Evolutionary conservation across 1,140 invertebrate genomes (phyloP).

Genomic region (Periplaneta americana): DNA sequence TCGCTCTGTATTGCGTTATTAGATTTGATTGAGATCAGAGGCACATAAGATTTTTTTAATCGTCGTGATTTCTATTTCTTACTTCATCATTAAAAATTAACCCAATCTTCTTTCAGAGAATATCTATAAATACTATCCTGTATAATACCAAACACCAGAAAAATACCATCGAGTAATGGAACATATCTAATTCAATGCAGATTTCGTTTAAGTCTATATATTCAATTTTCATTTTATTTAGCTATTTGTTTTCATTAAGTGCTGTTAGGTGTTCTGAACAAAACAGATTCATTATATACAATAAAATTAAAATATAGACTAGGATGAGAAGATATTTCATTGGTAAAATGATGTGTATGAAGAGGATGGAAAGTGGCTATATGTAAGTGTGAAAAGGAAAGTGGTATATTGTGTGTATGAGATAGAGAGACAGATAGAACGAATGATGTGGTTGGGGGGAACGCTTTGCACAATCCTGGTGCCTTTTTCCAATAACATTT

Average conservation of each 20-base stretch:
- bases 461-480: slow-evolving; percentile 14
- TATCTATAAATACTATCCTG: no score
- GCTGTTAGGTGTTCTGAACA: not conserved
- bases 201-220: no score
- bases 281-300: not conserved
- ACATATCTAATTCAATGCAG: no score
- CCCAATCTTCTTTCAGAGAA: no score
- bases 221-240: not conserved
- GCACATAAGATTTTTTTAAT: no score
- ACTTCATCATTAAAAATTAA: no score
- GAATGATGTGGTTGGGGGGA: not conserved
- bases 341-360: not conserved
- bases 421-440: not conserved
- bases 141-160: no score
- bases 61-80: no score
- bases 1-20: no score
- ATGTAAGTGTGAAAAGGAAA: slow-evolving; percentile 2
- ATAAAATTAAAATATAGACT: not conserved
- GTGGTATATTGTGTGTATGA: not conserved
- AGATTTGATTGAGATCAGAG: no score
- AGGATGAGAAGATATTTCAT: not conserved
- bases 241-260: not conserved
- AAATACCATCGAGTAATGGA: no score
- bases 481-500: slow-evolving; percentile 21
- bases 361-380: not conserved